Base-by-base conservation (phyloP, 2,797 vertebrate species). In the Parambassis ranga region DNA sequence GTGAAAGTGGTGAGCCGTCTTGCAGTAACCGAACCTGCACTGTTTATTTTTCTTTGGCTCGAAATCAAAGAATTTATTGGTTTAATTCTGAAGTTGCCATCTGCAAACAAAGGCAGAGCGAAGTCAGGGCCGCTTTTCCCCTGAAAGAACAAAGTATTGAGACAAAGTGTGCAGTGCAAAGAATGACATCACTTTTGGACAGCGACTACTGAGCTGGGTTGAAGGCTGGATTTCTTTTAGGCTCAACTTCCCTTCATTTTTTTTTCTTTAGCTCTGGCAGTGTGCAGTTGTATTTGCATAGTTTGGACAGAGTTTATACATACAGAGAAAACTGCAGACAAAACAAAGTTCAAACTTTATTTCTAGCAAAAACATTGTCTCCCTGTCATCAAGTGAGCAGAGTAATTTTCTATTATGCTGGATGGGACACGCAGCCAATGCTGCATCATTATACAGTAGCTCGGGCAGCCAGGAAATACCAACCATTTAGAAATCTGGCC, bases 121-220 rank as follows among this genome's bases (percentile, higher is more conserved):
- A 58, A 73, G 61, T 65, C 49, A 43, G 68, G 74, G 61, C 66
- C 70, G 63, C 59, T 68, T 75, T 75, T 19, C 36, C 49, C 46
- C 64, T 41, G 48, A 70, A 79, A 88, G 75, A 79, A 84, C 73
- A 81, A 88, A 83, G 80, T 84, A 62, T 71, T 43, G 73, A 86
- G 84, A 87, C 78, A 85, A 86, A 83, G 72, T 80, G 73, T 84
- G 83, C 83, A 85, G 75, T 47, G 79, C 73, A 76, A 66, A 77
- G 72, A 52, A 89, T 91, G 85, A 92, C 86, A 81, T 91, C 84
- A 92, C 75, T 75, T 66, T 87, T 89, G 89, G 88, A 91, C 62
- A 53, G 65, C 32, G 37, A 71, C 64, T 72, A 62, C 56, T 19
- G 51, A 74, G 70, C 61, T 64, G 62, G 68, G 76, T 82, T 87